Conservation (phyloP, 2,797 vertebrate species). For the Cryptoblepharus egeriae region DNA sequence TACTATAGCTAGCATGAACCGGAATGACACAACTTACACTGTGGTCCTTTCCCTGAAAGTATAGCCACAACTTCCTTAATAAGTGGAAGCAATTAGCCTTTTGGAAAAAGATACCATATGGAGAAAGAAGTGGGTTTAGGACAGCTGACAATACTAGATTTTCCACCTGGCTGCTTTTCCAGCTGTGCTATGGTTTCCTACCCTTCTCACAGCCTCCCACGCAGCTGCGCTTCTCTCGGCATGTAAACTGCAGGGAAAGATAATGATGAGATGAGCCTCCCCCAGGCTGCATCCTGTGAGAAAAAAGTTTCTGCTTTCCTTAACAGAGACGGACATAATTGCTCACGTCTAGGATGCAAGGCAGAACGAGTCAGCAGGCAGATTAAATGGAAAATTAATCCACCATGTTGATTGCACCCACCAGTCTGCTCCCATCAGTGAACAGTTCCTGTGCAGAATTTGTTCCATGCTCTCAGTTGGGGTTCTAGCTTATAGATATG, state of each 20-base stretch:
- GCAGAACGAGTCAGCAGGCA: constrained; percentile 2
- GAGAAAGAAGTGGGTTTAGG: accelerated
- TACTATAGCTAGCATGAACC: too few relatives aligned
- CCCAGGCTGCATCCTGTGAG: neutral
- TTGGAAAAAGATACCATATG: neutral
- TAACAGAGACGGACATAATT: neutral
- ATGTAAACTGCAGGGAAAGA: neutral
- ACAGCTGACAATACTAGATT: neutral
- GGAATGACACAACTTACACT: neutral
- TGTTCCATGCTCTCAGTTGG: too few relatives aligned
- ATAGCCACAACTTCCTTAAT: neutral
- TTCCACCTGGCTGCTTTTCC: accelerated
- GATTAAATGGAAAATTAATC: neutral
- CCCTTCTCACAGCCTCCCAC: neutral
- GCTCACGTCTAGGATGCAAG: neutral
- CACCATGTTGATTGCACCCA: neutral
- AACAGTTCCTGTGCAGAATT: too few relatives aligned
- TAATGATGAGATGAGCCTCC: neutral
- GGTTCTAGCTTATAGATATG: neutral
- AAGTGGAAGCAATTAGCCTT: neutral
- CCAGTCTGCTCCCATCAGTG: too few relatives aligned
- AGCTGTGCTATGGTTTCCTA: neutral
- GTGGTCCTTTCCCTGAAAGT: neutral
- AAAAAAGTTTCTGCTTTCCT: neutral
- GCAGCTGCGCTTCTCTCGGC: neutral